Evolutionary conservation across 2,797 vertebrate genomes (phyloP).

Genomic region (Muscicapa striata): DNA sequence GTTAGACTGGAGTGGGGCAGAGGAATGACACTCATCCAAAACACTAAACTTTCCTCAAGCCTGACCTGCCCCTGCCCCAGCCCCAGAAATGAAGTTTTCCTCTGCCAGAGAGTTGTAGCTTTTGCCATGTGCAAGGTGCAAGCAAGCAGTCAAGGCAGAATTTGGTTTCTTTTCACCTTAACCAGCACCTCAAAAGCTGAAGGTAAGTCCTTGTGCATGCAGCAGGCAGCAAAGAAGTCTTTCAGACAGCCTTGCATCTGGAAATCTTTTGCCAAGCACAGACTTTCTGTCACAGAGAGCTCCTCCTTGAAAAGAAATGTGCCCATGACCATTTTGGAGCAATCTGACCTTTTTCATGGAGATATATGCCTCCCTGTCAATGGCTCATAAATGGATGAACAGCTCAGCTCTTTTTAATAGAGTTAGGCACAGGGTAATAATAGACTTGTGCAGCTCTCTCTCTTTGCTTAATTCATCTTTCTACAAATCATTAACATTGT

Average conservation of each 20-base stretch:
- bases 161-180: neutral
- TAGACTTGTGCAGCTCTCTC: conserved; percentile 66
- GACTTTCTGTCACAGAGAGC: neutral
- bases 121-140: neutral
- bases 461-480: conserved; percentile 75
- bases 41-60: neutral
- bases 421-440: conserved; percentile 69
- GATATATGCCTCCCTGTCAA: conserved; percentile 69
- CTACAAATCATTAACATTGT: conserved; percentile 76
- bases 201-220: neutral
- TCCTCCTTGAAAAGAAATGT: conserved; percentile 40
- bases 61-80: neutral
- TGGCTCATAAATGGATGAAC: conserved; percentile 75
- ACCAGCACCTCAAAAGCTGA: neutral
- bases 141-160: neutral
- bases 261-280: neutral
- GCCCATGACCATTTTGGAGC: conserved; percentile 51
- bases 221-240: neutral
- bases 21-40: neutral
- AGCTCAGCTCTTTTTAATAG: conserved; percentile 77
- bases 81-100: neutral
- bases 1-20: neutral
- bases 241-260: neutral
- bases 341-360: conserved; percentile 64
- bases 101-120: neutral